These are phyloP conservation scores for Stenopsyche tienmushanensis DNA, from an alignment of 1,140 invertebrate species.

Conservation along the genomic window DNA sequence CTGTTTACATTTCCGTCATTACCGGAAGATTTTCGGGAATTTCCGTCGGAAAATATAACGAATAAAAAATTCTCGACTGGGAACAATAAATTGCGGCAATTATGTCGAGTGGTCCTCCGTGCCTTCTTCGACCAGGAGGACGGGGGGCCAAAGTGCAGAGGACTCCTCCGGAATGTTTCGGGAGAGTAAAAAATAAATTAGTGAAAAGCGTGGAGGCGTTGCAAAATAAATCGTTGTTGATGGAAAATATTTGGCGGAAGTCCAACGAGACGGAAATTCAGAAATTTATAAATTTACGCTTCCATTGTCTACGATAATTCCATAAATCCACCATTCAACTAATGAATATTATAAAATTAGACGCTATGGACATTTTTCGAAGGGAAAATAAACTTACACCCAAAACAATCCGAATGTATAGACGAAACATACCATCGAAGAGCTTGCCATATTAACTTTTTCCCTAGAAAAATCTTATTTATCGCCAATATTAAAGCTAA, in stretches of 20 bases:
- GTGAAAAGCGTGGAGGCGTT: not conserved
- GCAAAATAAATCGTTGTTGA: not conserved
- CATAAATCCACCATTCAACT: too few relatives aligned
- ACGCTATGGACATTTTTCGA: too few relatives aligned
- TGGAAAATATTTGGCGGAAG: not conserved
- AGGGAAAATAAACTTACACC: too few relatives aligned
- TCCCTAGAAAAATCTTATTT: too few relatives aligned
- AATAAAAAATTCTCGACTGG: not conserved
- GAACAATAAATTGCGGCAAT: slow-evolving; percentile 10
- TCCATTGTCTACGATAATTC: too few relatives aligned
- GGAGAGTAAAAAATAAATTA: slow-evolving; percentile 12
- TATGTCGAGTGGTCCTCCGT: slow-evolving; percentile 2
- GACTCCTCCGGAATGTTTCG: not conserved
- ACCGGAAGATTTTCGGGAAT: not conserved
- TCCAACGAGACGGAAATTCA: not conserved
- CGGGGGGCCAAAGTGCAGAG: not conserved
- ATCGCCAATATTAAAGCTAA: too few relatives aligned
- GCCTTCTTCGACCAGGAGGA: too few relatives aligned
- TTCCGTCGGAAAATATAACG: not conserved
- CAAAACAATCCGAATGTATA: too few relatives aligned
- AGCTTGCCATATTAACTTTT: too few relatives aligned
- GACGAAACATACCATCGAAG: too few relatives aligned
- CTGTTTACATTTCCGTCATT: not conserved
- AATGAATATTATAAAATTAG: too few relatives aligned
- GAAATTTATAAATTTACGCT: not conserved